Percentiles rank a stretch among this genome's conserved stretches.
phyloP scores from a whole-genome alignment of 1,140 invertebrate species.

The Panagrolaimus sp. region DNA sequence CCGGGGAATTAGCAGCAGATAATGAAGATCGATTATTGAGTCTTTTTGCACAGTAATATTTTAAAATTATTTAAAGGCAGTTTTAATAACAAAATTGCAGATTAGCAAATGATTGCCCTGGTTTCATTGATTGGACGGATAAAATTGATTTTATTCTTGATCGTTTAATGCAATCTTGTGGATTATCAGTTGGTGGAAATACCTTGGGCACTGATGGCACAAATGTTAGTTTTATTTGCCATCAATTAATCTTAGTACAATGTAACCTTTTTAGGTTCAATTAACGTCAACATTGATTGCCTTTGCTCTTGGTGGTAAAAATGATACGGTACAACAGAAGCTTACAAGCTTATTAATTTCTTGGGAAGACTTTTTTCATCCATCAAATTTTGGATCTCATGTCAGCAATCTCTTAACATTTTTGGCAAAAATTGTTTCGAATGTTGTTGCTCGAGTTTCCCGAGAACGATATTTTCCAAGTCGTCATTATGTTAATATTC shows the following conservation, averaged over 20 bases:
- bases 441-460: conserved; percentile 43
- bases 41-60: conserved; percentile 1
- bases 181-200: conserved; percentile 74
- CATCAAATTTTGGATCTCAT: conserved; percentile 79
- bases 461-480: conserved; percentile 47
- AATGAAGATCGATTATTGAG: conserved; percentile 10
- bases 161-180: conserved; percentile 71
- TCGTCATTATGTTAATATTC: conserved; percentile 66
- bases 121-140: conserved; percentile 75
- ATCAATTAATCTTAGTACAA: too few relatives aligned
- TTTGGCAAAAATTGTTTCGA: conserved; percentile 38
- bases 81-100: conserved; percentile 60
- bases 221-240: conserved; percentile 27
- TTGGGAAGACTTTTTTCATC: conserved; percentile 80
- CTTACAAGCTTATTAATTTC: conserved; percentile 72
- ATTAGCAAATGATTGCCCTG: conserved; percentile 72
- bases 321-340: conserved; percentile 67
- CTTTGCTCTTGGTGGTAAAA: conserved; percentile 63
- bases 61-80: too few relatives aligned
- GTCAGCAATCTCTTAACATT: conserved; percentile 54
- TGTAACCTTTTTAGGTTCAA: too few relatives aligned
- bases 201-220: conserved; percentile 59
- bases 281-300: conserved; percentile 9
- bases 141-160: conserved; percentile 69
- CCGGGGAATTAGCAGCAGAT: background rate